Percentiles rank a stretch among this genome's conserved stretches.
phyloP scores from a whole-genome alignment of 2,797 vertebrate genomes.

The Dipus sagitta region DNA sequence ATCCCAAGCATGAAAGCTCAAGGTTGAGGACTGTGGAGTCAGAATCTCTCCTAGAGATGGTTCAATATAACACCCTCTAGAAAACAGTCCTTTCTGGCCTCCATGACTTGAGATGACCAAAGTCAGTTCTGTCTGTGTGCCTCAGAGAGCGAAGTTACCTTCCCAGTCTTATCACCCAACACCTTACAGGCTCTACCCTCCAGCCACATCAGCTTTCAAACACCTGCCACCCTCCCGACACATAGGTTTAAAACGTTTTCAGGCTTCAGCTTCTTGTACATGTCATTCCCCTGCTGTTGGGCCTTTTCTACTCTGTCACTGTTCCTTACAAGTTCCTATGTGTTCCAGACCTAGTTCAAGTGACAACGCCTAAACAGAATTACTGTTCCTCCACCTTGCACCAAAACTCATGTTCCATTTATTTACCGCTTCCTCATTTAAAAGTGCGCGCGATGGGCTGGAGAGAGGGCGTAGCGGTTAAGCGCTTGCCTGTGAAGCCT shows the following conservation, averaged over 20 bases:
- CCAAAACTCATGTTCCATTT: neutral
- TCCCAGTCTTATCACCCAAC: neutral
- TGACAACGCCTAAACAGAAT: neutral
- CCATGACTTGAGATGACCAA: neutral
- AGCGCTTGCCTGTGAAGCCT: no score
- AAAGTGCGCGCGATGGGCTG: no score
- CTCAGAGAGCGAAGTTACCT: neutral
- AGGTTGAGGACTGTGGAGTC: neutral
- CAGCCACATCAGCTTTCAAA: neutral
- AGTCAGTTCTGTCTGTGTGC: neutral
- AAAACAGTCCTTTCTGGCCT: neutral
- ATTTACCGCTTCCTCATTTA: neutral
- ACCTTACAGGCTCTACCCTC: neutral
- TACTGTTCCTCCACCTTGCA: neutral
- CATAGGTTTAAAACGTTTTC: neutral
- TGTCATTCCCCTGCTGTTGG: neutral
- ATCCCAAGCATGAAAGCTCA: neutral
- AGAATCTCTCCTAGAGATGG: neutral
- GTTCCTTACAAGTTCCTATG: neutral
- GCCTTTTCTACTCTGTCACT: neutral
- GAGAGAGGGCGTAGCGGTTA: no score
- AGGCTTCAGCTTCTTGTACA: neutral
- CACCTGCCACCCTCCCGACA: neutral
- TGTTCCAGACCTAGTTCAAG: conserved; percentile 25
- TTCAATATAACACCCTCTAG: neutral